Conservation (phyloP, 2,113 vertebrate species). For the Leptobrachium leishanense region DNA sequence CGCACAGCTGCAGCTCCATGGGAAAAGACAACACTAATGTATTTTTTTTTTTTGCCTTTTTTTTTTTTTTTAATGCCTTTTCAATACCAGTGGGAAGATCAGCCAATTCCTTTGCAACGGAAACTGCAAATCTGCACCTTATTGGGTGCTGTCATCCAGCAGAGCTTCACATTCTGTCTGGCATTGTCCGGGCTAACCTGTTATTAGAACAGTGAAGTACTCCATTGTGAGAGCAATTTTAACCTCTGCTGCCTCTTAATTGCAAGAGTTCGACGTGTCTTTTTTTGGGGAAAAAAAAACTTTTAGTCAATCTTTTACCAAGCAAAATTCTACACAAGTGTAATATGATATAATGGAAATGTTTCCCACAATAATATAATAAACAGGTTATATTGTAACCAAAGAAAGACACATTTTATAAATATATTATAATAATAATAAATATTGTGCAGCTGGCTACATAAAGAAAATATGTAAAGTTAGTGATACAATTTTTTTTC, state of each 20-base stretch:
- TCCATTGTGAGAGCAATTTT: neutral
- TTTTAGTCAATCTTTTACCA: no score
- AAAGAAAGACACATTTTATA: no score
- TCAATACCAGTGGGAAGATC: slow-evolving; percentile 17
- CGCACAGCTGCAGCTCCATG: slow-evolving; percentile 41
- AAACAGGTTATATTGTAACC: no score
- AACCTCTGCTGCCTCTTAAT: neutral
- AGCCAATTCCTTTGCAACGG: slow-evolving; percentile 26
- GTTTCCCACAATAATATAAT: no score
- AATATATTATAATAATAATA: no score
- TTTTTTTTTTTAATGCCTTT: neutral
- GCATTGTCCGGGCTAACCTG: slow-evolving; percentile 11
- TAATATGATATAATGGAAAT: no score
- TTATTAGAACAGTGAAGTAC: neutral
- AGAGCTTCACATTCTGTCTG: neutral
- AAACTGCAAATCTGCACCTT: slow-evolving; percentile 19
- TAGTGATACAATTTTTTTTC: no score
- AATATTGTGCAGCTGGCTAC: no score
- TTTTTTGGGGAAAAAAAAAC: neutral
- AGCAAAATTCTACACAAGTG: no score
- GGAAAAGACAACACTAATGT: slow-evolving; percentile 20
- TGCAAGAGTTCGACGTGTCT: neutral
- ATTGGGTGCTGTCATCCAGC: slow-evolving; percentile 25
- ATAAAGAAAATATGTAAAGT: no score
- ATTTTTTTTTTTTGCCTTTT: slow-evolving; percentile 3